Evolutionary conservation across 1,140 invertebrate species (phyloP), one percentile per base, ranked within the genome.

Genomic region (Mycetomoellerius zeteki): DNA sequence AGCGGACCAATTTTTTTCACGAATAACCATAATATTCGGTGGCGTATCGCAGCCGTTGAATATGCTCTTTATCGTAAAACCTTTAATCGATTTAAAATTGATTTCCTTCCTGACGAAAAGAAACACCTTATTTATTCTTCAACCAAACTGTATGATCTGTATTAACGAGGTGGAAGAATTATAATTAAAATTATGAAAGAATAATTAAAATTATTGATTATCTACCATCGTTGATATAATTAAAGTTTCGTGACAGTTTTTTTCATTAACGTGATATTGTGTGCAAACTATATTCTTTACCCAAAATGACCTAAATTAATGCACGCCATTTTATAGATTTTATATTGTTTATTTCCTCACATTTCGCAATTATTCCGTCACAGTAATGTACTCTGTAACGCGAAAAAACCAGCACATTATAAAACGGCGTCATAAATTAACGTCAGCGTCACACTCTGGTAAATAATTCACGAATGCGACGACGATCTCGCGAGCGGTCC

Each of bases 191-290:
- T 84, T 84, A 84, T 30, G 24, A 3, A 47, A 50, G 37, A 30
- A 56, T 81, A 60, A 84, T 84, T 84, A 84, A 84, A 84, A 27
- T 84, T 84, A 84, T 84, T 60, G 69, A 84, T 75, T 60, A 50
- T 43, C 67, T 58, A 52, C 19, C 67, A 30, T 56, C 33, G 67
- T 73, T 82, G 47, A 43, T 52, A n/a, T 33, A 71, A 82, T 82
- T 30, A 47, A 30, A 82, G 19, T 24, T 43, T 37, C 37, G 37
- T 50, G 24, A 19, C n/a, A 37, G 77, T 10, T 43, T 43, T 16
- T 54, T 30, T 30, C n/a, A n/a, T 24, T 21, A 71, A 21, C 30
- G 14, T 21, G 33, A 5, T 21, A 27, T 14, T 8, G 3, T 14
- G 14, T 16, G n/a, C 19, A 3, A 8, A 67, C 43, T 47, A 43